Evolutionary conservation across 1,140 invertebrate species (phyloP).

Genomic region (Venturia canescens): DNA sequence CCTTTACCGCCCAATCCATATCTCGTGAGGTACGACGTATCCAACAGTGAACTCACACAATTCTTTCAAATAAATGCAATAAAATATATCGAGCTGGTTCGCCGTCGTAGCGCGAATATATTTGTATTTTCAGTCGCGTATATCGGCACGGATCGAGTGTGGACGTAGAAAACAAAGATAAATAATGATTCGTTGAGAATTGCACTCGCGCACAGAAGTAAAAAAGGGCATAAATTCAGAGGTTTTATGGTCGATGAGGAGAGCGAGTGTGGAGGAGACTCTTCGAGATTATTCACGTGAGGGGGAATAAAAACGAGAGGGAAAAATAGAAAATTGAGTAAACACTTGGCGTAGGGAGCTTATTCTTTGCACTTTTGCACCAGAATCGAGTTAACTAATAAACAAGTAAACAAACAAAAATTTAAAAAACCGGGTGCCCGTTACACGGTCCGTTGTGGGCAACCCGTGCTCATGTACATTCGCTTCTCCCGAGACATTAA

Average conservation of each 20-base stretch:
- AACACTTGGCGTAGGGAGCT: background rate
- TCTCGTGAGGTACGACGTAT: conserved; percentile 70
- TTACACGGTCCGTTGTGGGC: conserved; percentile 45
- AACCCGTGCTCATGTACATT: conserved; percentile 24
- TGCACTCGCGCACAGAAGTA: conserved; percentile 63
- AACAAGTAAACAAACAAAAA: background rate
- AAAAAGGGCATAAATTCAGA: background rate
- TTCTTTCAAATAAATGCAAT: conserved; percentile 52
- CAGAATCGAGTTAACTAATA: background rate
- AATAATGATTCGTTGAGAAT: conserved; percentile 42
- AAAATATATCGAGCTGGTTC: conserved; percentile 12
- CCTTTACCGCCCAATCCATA: conserved; percentile 76
- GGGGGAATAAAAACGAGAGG: background rate
- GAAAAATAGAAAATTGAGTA: background rate
- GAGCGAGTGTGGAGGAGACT: too few relatives aligned
- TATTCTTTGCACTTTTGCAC: background rate
- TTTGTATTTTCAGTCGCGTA: background rate
- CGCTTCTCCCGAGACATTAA: conserved; percentile 39
- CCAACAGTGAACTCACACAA: conserved; percentile 66
- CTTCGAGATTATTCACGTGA: too few relatives aligned
- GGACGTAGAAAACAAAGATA: too few relatives aligned
- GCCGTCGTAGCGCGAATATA: conserved; percentile 21
- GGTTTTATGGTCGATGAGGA: too few relatives aligned
- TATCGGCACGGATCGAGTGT: too few relatives aligned
- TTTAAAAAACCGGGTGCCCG: conserved; percentile 42